Percentiles rank a stretch among this genome's conserved stretches.
Evolutionary conservation across 2,797 vertebrate genomes (phyloP).

Genomic region (Sebastes kiyomatsui): DNA sequence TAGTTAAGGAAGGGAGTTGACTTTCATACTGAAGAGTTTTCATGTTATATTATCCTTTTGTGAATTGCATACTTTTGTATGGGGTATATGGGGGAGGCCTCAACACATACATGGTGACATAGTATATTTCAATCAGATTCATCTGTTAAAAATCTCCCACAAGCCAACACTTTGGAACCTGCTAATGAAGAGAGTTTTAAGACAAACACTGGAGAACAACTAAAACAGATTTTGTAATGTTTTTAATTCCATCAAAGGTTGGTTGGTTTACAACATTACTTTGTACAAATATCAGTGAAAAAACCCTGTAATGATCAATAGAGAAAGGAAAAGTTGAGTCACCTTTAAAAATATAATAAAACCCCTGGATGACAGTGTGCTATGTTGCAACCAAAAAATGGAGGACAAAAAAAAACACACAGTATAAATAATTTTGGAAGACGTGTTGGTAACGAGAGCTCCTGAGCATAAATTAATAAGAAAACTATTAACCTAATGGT

Average conservation of each 20-base stretch:
- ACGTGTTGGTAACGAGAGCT: not conserved
- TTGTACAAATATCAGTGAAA: not conserved
- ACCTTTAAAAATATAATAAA: not conserved
- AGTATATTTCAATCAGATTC: not conserved
- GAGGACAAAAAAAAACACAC: not conserved
- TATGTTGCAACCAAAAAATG: not conserved
- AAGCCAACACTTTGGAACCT: not conserved
- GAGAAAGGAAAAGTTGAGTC: not conserved
- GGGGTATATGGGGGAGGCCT: no score
- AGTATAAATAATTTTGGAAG: not conserved
- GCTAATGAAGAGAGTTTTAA: not conserved
- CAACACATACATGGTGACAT: no score
- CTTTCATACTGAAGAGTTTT: no score
- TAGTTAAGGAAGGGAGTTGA: no score
- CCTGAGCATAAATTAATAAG: constrained; percentile 15
- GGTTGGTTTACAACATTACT: not conserved
- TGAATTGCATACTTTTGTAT: no score
- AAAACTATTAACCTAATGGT: constrained; percentile 30
- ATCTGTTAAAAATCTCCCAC: not conserved
- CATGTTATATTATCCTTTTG: no score
- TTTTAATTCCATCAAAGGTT: not conserved
- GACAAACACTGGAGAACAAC: not conserved
- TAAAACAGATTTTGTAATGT: not conserved
- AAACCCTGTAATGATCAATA: not conserved
- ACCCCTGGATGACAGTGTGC: not conserved